phyloP scores from a whole-genome alignment of 2,797 vertebrate genomes.

The Coreius guichenoti region DNA sequence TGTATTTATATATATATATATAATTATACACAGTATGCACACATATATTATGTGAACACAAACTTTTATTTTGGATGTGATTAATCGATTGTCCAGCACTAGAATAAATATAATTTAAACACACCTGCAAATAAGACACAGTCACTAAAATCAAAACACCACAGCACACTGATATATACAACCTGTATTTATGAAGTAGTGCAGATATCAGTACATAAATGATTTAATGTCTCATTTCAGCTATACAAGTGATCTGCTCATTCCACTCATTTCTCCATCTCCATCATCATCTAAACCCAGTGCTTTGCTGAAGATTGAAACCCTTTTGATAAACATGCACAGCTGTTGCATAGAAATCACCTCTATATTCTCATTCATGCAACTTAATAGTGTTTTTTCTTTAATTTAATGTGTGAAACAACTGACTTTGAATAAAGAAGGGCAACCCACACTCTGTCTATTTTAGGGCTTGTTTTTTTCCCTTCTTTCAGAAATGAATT shows the following conservation, averaged over 20 bases:
- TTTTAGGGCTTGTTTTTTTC: constrained; percentile 34
- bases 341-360: constrained; percentile 68
- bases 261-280: constrained; percentile 50
- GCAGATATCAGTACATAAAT: constrained; percentile 66
- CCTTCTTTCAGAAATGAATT: constrained; percentile 4
- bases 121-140: not conserved
- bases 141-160: constrained; percentile 57
- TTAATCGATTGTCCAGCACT: too few species aligned
- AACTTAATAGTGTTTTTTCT: constrained; percentile 66
- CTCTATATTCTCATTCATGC: constrained; percentile 68
- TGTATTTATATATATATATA: too few species aligned
- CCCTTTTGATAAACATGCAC: constrained; percentile 68
- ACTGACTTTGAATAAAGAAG: constrained; percentile 57
- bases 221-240: constrained; percentile 66
- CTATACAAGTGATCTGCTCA: constrained; percentile 64
- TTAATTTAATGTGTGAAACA: constrained; percentile 63
- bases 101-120: not conserved
- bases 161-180: constrained; percentile 63
- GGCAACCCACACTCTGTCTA: constrained; percentile 25
- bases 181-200: constrained; percentile 66
- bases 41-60: too few species aligned
- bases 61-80: too few species aligned
- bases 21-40: too few species aligned
- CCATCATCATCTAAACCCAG: constrained; percentile 48
- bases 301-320: constrained; percentile 56